These are phyloP conservation scores for Vicugna pacos DNA, from an alignment of 2,113 vertebrate species.

Conservation along the genomic window DNA sequence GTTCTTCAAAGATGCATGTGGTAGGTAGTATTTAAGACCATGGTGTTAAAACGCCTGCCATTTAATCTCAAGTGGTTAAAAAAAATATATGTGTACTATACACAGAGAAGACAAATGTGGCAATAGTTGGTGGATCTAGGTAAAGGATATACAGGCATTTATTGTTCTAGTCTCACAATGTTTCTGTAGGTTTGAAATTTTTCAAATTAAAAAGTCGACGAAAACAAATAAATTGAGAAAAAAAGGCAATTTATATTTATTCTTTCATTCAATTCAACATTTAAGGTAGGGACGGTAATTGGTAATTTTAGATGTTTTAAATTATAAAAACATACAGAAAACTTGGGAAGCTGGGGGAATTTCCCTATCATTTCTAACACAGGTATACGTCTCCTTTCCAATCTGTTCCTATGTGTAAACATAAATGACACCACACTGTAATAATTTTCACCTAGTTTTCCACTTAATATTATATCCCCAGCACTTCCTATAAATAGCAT, in stretches of 20 bases:
- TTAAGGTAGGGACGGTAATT: background rate
- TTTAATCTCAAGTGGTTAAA: background rate
- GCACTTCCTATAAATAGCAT: background rate
- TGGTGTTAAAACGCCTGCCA: background rate
- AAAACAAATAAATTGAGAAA: slow-evolving; percentile 23
- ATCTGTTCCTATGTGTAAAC: background rate
- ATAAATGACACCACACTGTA: slow-evolving; percentile 2
- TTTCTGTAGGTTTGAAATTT: slow-evolving; percentile 15
- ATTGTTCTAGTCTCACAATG: background rate
- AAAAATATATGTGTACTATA: background rate
- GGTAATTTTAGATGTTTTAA: slow-evolving; percentile 39
- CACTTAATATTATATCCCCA: background rate
- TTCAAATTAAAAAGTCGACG: background rate
- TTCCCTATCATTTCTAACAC: background rate
- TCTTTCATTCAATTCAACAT: background rate
- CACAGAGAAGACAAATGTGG: background rate
- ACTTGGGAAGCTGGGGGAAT: background rate
- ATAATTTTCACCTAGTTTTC: slow-evolving; percentile 25
- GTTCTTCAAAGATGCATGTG: background rate
- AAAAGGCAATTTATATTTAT: slow-evolving; percentile 12
- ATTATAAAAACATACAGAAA: slow-evolving; percentile 1
- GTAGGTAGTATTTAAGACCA: background rate
- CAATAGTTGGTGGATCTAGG: background rate
- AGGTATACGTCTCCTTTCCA: background rate
- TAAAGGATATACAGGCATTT: background rate